Conservation (phyloP, 2,888 invertebrate species). For the Parasteatoda lunata region DNA sequence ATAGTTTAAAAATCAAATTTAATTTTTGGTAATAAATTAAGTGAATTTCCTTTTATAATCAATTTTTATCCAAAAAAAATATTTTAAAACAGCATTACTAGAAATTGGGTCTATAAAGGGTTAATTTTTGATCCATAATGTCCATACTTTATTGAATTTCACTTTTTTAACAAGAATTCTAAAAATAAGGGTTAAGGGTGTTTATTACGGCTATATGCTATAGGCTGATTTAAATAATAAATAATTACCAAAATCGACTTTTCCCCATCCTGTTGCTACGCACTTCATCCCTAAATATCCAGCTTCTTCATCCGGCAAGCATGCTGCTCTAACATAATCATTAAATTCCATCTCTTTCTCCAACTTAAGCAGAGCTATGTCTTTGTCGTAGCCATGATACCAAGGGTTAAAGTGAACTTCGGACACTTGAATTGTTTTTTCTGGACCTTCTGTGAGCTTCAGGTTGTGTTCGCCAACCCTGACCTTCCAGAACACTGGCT, state of each 20-base stretch:
- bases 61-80: no score
- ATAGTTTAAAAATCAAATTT: no score
- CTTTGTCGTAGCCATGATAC: conserved; percentile 71
- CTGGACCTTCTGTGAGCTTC: conserved; percentile 81
- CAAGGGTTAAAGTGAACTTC: conserved; percentile 71
- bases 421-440: conserved; percentile 74
- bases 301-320: conserved; percentile 73
- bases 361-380: conserved; percentile 86
- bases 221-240: background rate
- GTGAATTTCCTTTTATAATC: no score
- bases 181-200: no score
- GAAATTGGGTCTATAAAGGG: no score
- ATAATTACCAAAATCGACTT: conserved; percentile 71
- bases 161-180: no score
- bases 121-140: no score
- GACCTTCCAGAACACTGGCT: conserved; percentile 71
- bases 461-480: conserved; percentile 88
- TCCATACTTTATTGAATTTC: no score
- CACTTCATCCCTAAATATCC: conserved; percentile 74
- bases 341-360: conserved; percentile 84
- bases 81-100: no score
- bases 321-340: conserved; percentile 73
- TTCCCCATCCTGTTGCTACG: conserved; percentile 90
- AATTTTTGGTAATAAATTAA: no score
- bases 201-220: no score